Evolutionary conservation across 2,888 invertebrate genomes (phyloP), one percentile per base, ranked within the genome.

Genomic region (Lithosia quadra): DNA sequence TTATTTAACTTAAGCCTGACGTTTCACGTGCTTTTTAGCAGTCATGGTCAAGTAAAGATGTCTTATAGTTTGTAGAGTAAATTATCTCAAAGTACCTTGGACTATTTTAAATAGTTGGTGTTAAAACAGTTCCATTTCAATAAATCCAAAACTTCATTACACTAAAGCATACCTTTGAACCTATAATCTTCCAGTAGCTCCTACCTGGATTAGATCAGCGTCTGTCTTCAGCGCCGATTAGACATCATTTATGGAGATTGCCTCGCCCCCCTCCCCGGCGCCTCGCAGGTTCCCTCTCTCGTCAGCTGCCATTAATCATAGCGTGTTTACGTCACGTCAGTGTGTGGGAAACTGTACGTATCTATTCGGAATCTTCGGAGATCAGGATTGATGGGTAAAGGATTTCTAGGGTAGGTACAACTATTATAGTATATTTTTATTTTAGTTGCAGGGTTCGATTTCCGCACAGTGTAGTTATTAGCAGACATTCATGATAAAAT

Each of bases 181-280:
- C 63, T 67, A 59, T 36, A 63, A 58, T 67, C 60, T 59, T 24
- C 43, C 36, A 56, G 65, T 34, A 65, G 59, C 55, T 49, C 36
- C 60, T 58, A 70, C 74, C 74, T 77, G 76, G 79, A 89, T 88
- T 83, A 74, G 80, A 85, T 89, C 86, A 85, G 69, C 77, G 75
- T 77, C 75, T 75, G 79, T 76, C 76, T 79, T 59, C 71, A 74
- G 49, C 77, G 79, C 83, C 84, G 85, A 88, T 89, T 90, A 89
- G 80, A 81, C 82, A 81, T 81, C 87, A 86, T 86, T 90, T 90
- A 90, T 89, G 90, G 78, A 91, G 87, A 91, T 89, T 80, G 71
- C 59, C 57, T 18, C 67, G 15, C 49, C 21, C 55, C 60, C 62
- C n/a, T 15, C 33, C 59, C 22, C n/a, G 9, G 36, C 22, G 18